Conservation (phyloP, 1,140 invertebrate genomes). For the Homarus americanus region DNA sequence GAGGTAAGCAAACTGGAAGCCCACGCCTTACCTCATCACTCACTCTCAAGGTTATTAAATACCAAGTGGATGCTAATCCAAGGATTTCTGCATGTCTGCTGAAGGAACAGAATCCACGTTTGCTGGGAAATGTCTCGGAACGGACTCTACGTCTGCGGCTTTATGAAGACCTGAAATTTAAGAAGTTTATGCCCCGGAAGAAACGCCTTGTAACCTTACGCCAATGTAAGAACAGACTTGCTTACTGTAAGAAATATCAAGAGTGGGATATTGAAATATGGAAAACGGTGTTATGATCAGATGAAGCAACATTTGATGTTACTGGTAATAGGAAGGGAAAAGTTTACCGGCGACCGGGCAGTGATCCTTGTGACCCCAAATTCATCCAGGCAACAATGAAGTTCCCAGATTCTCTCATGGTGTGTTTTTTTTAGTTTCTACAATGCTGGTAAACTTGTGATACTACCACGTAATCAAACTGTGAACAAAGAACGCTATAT, state of each 20-base stretch:
- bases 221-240: neutral
- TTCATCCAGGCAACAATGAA: neutral
- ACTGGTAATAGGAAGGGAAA: neutral
- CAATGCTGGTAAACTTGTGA: neutral
- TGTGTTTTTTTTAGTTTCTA: slow-evolving; percentile 8
- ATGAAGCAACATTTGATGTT: slow-evolving; percentile 33
- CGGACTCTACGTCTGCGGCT: neutral
- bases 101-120: neutral
- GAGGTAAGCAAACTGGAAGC: no score
- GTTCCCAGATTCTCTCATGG: neutral
- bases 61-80: neutral
- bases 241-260: neutral
- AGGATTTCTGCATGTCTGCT: neutral
- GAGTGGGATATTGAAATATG: neutral
- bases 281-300: neutral
- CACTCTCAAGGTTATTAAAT: no score
- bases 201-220: neutral
- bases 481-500: slow-evolving; percentile 9
- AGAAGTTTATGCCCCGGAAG: neutral
- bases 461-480: neutral
- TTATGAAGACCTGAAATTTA: neutral
- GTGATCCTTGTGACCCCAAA: neutral
- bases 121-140: neutral
- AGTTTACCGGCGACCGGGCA: neutral
- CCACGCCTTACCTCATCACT: no score